Evolutionary conservation across 2,113 vertebrate species (phyloP), one percentile per base, ranked within the genome.

Genomic region (Calyptomena viridis): DNA sequence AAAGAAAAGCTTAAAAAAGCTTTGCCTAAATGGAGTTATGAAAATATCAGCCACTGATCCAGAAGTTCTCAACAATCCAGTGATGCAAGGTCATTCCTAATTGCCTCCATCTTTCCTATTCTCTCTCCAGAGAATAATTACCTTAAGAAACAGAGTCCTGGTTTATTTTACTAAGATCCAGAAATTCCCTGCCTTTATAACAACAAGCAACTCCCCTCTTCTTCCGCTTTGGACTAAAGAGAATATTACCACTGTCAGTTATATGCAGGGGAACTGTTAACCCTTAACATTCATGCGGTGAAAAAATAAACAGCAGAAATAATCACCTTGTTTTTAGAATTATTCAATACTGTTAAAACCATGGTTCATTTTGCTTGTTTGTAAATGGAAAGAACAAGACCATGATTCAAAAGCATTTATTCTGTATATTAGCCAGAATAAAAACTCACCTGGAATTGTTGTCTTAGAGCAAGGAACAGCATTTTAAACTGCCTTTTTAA

Each of bases 91-190:
- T 96, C 97, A 98, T 78, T 97, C 96, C 94, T 98, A 97, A 98
- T 97, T 98, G 97, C 96, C 98, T 98, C 97, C 97, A 97, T 98
- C 97, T 96, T 98, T 97, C 97, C 95, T 97, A 94, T 97, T 95
- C 94, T 93, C 96, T 96, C 97, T 97, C 97, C 89, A 97, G 97
- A 97, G 97, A 96, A 97, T 97, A 98, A 98, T 98, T 98, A 98
- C 93, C 97, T 97, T 97, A 97, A 97, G 97, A 97, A 98, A 98
- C 95, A 97, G 97, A 97, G 97, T 96, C 95, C 96, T 98, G 96
- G 97, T 98, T 98, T 98, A 97, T 98, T 98, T 98, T 98, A 98
- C 97, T 96, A 95, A 97, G 96, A 98, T 98, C 91, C 96, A 98
- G 95, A 98, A 98, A 97, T 97, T 98, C 92, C 78, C 95, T 40